Conservation (phyloP, 2,888 invertebrate species). For the Ischnus inquisitorius region DNA sequence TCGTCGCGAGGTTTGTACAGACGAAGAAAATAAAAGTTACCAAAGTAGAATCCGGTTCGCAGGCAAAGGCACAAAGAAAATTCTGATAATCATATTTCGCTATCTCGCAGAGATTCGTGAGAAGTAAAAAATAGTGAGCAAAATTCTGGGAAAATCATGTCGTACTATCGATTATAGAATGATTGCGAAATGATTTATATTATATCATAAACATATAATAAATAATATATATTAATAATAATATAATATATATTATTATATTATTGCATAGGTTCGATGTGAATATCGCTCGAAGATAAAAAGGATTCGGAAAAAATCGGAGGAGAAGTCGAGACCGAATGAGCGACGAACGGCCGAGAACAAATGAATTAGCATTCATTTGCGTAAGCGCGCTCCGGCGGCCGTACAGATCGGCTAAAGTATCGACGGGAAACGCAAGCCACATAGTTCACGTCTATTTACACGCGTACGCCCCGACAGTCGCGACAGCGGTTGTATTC, state of each 20-base stretch:
- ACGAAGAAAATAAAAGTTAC: background rate
- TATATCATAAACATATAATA: too few species aligned
- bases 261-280: too few species aligned
- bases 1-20: constrained; percentile 10
- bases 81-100: too few species aligned
- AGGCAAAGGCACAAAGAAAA: background rate
- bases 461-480: constrained; percentile 52
- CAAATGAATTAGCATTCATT: constrained; percentile 78
- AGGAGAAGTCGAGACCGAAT: constrained; percentile 1
- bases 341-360: constrained; percentile 57
- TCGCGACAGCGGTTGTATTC: constrained; percentile 17
- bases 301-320: background rate
- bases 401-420: constrained; percentile 15
- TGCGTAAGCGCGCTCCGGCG: constrained; percentile 71
- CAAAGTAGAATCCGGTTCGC: background rate
- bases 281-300: background rate
- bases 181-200: too few species aligned
- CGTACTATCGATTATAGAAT: too few species aligned
- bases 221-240: too few species aligned
- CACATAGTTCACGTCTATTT: constrained; percentile 59
- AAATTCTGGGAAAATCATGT: too few species aligned
- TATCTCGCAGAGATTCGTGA: too few species aligned
- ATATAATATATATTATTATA: too few species aligned
- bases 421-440: constrained; percentile 73
- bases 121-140: too few species aligned